These are phyloP conservation scores for Diabrotica balteata DNA, from an alignment of 2,888 invertebrate genomes.

Conservation along the genomic window DNA sequence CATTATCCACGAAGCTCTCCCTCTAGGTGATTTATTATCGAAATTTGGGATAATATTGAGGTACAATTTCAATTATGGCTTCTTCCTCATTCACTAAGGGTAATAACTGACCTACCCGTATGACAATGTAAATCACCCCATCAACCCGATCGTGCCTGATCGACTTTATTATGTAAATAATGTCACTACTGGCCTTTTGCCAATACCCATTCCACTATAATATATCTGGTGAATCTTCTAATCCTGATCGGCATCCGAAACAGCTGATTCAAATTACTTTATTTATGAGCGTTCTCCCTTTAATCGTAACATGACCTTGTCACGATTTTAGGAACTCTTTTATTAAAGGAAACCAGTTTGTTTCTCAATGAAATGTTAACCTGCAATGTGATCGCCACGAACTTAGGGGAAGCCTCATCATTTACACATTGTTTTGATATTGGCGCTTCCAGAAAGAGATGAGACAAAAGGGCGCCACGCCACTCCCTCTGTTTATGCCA, in stretches of 20 bases:
- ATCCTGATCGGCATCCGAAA: conserved; percentile 28
- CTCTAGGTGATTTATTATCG: too few species aligned
- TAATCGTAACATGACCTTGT: conserved; percentile 30
- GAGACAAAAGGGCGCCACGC: background rate
- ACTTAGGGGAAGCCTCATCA: conserved; percentile 27
- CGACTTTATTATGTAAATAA: conserved; percentile 23
- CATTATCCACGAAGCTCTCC: too few species aligned
- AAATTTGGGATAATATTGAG: too few species aligned
- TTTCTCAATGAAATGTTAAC: conserved; percentile 34
- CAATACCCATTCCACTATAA: conserved; percentile 16
- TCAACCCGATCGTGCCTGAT: background rate
- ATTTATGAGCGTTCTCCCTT: conserved; percentile 27
- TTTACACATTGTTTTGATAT: conserved; percentile 31
- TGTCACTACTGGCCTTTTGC: conserved; percentile 14
- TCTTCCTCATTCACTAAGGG: too few species aligned
- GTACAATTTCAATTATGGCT: too few species aligned
- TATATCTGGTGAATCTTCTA: conserved; percentile 30
- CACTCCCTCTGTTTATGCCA: too few species aligned
- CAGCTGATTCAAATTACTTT: conserved; percentile 33
- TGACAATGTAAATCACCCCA: too few species aligned
- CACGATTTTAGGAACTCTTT: conserved; percentile 32
- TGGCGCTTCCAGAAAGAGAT: conserved; percentile 8
- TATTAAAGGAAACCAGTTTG: conserved; percentile 31
- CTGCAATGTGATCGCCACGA: conserved; percentile 14
- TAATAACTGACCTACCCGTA: too few species aligned